These are phyloP conservation scores for Chinchilla lanigera DNA, from an alignment of 2,113 vertebrate genomes.

Conservation along the genomic window DNA sequence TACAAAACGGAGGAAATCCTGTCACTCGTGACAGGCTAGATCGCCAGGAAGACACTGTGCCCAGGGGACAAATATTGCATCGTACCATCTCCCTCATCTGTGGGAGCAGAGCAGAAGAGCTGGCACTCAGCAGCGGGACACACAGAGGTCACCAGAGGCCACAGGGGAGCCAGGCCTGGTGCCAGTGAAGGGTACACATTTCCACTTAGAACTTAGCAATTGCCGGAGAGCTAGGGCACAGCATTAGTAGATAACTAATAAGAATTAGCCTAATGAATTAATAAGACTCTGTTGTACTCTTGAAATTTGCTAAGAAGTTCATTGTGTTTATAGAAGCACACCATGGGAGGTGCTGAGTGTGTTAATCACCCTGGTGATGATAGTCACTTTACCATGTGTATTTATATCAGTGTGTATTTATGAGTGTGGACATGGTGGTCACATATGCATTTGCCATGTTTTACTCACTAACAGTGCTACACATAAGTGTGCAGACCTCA, in stretches of 20 bases:
- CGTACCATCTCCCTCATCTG: too few species aligned
- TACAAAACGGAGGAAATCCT: neutral
- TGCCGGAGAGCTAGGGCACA: neutral
- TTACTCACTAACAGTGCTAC: neutral
- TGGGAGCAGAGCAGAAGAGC: neutral
- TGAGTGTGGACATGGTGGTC: neutral
- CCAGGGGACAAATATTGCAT: neutral
- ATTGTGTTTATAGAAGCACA: neutral
- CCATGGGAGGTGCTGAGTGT: too few species aligned
- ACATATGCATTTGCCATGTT: neutral
- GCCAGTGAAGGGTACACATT: neutral
- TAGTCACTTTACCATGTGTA: neutral
- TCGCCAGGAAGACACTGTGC: neutral
- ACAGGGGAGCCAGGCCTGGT: neutral
- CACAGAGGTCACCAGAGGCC: too few species aligned
- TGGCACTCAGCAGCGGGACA: neutral
- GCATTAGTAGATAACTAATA: too few species aligned
- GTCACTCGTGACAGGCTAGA: neutral
- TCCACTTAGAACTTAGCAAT: neutral
- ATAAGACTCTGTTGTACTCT: neutral
- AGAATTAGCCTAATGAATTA: neutral
- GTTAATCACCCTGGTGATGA: neutral
- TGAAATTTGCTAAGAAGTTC: neutral
- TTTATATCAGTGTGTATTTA: too few species aligned
- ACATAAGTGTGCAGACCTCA: neutral